Base-by-base conservation (phyloP, 2,113 vertebrate species). In the Ivindomyrus marchei region DNA sequence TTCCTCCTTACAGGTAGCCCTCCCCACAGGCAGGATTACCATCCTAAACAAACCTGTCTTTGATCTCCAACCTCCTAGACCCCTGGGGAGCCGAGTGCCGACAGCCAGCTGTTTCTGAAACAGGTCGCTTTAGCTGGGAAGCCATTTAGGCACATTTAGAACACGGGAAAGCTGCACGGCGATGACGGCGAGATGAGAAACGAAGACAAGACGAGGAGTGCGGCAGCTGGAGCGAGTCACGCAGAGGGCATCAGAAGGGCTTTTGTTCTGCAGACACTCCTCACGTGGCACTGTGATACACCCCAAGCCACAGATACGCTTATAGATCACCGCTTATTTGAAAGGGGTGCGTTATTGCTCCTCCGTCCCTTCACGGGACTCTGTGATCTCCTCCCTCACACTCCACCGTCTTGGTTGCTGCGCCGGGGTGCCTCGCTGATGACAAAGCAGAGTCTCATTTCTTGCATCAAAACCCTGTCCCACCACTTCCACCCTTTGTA, bases 21-120 rank as follows among this genome's bases (percentile, higher is more conserved):
- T 53, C 74, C 88, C 50, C 47, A 31, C 21, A 13, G 50, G 88
- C 50, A 84, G 88, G 66, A 52, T 83, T 89, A 52, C 27, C 77
- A 10, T 42, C 58, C 27, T 45, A 56, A 87, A 53, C 85, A 87
- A 87, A 87, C 85, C 85, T 24, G 85, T 39, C 85, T 87, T 87
- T 87, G 77, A 74, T 47, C 45, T 87, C 58, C n/a, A 36, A n/a
- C 50, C 50, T 42, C 27, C 85, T 42, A 56, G 9, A 56, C 27
- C 74, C n/a, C 85, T 53, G 85, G 31, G 47, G 50, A 56, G 50
- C 27, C 0, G 4, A 36, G n/a, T 53, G 85, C 50, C 13, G 50
- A 87, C 85, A 56, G 49, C 2, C 49, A 7, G 13, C n/a, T 11
- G 39, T 4, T n/a, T 85, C 39, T 45, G 83, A 21, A 85, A 7